phyloP scores from a whole-genome alignment of 2,797 vertebrate genomes.

The Sebastes minor region DNA sequence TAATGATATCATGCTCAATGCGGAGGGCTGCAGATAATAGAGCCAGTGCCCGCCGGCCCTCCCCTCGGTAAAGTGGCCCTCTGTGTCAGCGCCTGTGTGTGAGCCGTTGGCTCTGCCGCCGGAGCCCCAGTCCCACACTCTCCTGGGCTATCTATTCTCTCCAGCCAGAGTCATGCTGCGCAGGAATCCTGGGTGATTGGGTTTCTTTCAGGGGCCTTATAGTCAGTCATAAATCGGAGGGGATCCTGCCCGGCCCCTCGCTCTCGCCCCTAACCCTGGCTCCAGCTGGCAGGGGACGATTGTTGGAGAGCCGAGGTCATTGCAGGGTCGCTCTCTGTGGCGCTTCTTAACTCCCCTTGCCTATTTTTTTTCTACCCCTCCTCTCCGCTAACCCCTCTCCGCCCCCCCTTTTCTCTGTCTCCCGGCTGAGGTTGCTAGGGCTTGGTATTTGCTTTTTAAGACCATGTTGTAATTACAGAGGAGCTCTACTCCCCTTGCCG shows the following conservation, averaged over 20 bases:
- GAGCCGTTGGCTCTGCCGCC: conserved; percentile 64
- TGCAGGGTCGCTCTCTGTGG: conserved; percentile 84
- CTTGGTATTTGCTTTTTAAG: conserved; percentile 88
- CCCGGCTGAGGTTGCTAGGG: conserved; percentile 86
- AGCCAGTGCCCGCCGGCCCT: conserved; percentile 69
- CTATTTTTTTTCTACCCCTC: conserved; percentile 68
- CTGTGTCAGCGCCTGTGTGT: conserved; percentile 71
- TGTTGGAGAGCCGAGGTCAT: conserved; percentile 85
- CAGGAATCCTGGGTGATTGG: conserved; percentile 89
- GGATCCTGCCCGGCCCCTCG: conserved; percentile 80
- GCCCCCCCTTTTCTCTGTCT: conserved; percentile 64
- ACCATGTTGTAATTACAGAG: conserved; percentile 89
- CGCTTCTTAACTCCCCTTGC: conserved; percentile 81
- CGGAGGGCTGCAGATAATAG: conserved; percentile 74
- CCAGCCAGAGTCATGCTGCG: conserved; percentile 85
- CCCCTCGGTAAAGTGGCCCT: conserved; percentile 76
- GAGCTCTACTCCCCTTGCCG: conserved; percentile 78
- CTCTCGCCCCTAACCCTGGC: conserved; percentile 82
- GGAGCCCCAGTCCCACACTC: conserved; percentile 74
- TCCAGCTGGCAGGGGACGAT: conserved; percentile 86
- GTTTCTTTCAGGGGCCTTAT: conserved; percentile 87
- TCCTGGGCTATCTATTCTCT: conserved; percentile 80
- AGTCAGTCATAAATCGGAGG: conserved; percentile 85
- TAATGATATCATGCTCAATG: conserved; percentile 81
- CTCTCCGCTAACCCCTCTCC: conserved; percentile 34